Evolutionary conservation across 2,113 vertebrate species (phyloP).

Genomic region (Physeter macrocephalus): DNA sequence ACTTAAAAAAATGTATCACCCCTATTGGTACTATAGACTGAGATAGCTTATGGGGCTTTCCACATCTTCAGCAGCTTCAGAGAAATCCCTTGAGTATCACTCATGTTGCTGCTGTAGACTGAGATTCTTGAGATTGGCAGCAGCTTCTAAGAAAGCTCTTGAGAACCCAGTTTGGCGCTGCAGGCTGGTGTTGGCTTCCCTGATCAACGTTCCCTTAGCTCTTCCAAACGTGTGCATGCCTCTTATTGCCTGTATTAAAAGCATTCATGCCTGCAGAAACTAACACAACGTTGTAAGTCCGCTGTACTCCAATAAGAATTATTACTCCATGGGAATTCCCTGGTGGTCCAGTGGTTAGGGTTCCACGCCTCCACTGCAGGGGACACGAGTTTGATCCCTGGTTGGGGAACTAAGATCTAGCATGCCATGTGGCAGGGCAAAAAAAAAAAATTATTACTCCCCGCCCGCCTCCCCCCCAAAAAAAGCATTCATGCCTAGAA

Average conservation of each 20-base stretch:
- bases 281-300: background rate
- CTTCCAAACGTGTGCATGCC: background rate
- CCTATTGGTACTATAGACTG: no score
- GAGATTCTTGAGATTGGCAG: no score
- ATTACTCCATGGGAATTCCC: background rate
- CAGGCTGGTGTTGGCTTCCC: background rate
- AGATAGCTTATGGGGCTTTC: no score
- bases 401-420: background rate
- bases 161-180: background rate
- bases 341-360: background rate
- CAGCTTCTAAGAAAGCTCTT: background rate
- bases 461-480: fast-evolving
- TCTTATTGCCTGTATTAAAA: background rate
- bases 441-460: background rate
- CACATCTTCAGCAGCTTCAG: no score
- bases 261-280: background rate
- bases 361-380: background rate
- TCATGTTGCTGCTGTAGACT: no score
- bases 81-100: no score
- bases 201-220: background rate
- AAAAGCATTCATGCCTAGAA: background rate
- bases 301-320: background rate
- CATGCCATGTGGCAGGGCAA: background rate
- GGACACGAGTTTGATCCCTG: background rate
- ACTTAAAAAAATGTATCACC: background rate